Evolutionary conservation across 2,113 vertebrate genomes (phyloP).

Genomic region (Sinocyclocheilus anophthalmus): DNA sequence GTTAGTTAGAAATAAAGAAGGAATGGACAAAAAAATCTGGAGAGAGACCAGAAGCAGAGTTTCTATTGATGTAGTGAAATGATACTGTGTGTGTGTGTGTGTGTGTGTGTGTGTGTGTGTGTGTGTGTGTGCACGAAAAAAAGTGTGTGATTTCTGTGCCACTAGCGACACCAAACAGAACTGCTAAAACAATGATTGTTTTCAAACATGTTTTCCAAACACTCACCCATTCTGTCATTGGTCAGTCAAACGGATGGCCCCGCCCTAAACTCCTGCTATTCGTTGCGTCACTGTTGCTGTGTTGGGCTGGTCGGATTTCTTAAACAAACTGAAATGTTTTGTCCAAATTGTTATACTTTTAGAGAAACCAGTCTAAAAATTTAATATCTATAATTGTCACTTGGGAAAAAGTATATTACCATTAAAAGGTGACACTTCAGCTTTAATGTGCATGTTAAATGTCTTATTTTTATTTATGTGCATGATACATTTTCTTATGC

Average conservation of each 20-base stretch:
- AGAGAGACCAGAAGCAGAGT: constrained; percentile 31
- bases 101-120: neutral
- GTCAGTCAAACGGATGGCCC: neutral
- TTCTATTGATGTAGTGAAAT: constrained; percentile 27
- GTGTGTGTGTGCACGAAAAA: neutral
- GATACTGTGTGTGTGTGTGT: constrained; percentile 19
- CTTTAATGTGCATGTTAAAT: too few relatives aligned
- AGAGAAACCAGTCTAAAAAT: neutral
- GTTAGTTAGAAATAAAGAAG: constrained; percentile 23
- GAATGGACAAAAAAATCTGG: neutral
- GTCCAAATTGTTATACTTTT: neutral
- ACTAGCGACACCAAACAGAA: constrained; percentile 1
- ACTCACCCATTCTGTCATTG: neutral
- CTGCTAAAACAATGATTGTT: constrained; percentile 7
- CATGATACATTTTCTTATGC: too few relatives aligned
- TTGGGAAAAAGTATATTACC: too few relatives aligned
- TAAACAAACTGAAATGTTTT: neutral
- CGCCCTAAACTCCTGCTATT: neutral
- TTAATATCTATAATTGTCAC: too few relatives aligned
- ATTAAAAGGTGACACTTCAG: too few relatives aligned
- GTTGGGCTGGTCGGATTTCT: neutral
- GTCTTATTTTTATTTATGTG: too few relatives aligned
- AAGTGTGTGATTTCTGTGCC: constrained; percentile 13
- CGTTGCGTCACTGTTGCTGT: neutral
- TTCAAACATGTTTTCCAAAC: neutral